These are phyloP conservation scores for Tarsius wallacei DNA, from an alignment of 2,797 vertebrate genomes.

Conservation along the genomic window DNA sequence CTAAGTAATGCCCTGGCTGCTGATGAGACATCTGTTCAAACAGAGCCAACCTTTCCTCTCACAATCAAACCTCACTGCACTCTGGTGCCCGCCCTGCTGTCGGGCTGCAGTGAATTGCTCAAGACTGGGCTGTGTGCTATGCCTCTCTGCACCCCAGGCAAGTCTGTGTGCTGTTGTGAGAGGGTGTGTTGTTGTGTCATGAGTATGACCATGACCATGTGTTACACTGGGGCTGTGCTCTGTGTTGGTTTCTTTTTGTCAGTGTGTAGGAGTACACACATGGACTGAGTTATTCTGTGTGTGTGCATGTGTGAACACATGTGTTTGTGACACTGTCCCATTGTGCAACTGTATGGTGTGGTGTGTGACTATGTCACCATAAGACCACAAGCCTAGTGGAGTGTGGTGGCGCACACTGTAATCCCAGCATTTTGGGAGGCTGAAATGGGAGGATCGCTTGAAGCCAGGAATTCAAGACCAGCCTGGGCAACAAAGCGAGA, in stretches of 20 bases:
- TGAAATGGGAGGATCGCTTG: too few species aligned
- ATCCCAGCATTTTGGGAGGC: too few species aligned
- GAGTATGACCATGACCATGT: neutral
- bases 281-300: neutral
- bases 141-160: neutral
- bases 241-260: neutral
- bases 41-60: slow-evolving; percentile 63
- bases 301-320: neutral
- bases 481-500: too few species aligned
- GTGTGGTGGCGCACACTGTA: too few species aligned
- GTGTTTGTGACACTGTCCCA: neutral
- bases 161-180: neutral
- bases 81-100: accelerated
- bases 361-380: neutral
- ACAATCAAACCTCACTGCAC: neutral
- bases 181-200: neutral
- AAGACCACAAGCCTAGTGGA: neutral
- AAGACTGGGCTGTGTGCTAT: neutral
- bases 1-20: slow-evolving; percentile 64
- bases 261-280: neutral
- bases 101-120: neutral
- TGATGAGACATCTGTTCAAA: slow-evolving; percentile 80
- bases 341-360: neutral
- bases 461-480: too few species aligned
- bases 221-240: neutral